These are phyloP conservation scores for Anguilla anguilla DNA, from an alignment of 2,797 vertebrate genomes.

Conservation along the genomic window DNA sequence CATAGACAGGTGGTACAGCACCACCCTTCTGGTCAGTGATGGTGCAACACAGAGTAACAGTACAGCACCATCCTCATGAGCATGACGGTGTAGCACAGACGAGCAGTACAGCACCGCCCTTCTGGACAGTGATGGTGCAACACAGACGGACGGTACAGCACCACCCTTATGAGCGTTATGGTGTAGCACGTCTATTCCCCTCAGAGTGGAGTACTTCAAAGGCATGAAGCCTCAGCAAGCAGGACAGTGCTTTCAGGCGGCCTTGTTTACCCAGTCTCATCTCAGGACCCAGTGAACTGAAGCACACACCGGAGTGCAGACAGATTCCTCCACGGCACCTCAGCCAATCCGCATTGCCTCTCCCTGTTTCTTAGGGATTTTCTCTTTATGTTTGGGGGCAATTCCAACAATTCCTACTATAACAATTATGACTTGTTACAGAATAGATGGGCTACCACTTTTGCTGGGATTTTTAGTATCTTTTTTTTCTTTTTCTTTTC, in stretches of 20 bases:
- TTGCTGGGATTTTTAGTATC: constrained; percentile 20
- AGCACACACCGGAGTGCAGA: constrained; percentile 45
- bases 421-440: constrained; percentile 60
- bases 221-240: constrained; percentile 62
- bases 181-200: constrained; percentile 6
- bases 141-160: not conserved
- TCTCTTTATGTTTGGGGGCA: constrained; percentile 48
- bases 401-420: not conserved
- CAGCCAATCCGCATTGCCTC: not conserved
- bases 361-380: not conserved
- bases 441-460: constrained; percentile 15
- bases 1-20: not conserved
- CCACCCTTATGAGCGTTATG: not conserved
- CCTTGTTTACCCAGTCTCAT: constrained; percentile 82
- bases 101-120: not conserved
- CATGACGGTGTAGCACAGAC: not conserved
- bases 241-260: constrained; percentile 78
- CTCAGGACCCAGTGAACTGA: constrained; percentile 82
- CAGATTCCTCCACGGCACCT: constrained; percentile 30
- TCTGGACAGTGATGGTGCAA: not conserved
- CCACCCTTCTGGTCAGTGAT: not conserved
- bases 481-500: constrained; percentile 2
- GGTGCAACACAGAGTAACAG: not conserved
- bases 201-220: not conserved
- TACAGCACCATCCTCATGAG: too few species aligned